Evolutionary conservation across 2,113 vertebrate genomes (phyloP), one percentile per base, ranked within the genome.

Genomic region (Zeus faber): DNA sequence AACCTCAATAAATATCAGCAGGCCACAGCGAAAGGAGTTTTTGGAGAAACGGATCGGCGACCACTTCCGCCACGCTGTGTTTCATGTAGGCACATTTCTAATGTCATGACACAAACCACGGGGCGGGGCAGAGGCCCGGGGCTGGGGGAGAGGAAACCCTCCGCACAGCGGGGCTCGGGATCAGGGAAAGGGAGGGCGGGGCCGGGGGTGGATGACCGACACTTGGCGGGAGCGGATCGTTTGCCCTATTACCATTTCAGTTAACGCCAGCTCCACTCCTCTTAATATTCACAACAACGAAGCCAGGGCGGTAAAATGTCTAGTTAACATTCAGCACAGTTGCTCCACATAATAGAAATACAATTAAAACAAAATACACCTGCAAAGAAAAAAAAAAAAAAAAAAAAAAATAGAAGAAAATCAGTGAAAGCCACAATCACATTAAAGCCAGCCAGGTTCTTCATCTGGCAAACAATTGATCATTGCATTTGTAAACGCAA

Each of bases 31-130:
- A n/a, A n/a, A n/a, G n/a, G n/a, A n/a, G n/a, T n/a, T n/a, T n/a
- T n/a, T n/a, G n/a, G n/a, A n/a, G n/a, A n/a, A n/a, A n/a, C n/a
- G n/a, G n/a, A n/a, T n/a, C n/a, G n/a, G n/a, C n/a, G n/a, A n/a
- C n/a, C n/a, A 60, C 37, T 37, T 53, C 54, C 48, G 45, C 70
- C 65, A 50, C 24, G 21, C 49, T 25, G n/a, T 63, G 41, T 45
- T 73, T 41, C 3, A 20, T 45, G 39, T 67, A 77, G 79, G 79
- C 79, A 83, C 79, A 57, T 70, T 59, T 62, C 57, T 41, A 54
- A 60, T 21, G 39, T n/a, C 52, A 46, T 70, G 5, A 58, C 17
- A 66, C 39, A 61, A 54, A 62, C 35, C 29, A 48, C n/a, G 50
- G 37, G 13, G 14, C 3, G 31, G 6, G 14, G 14, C 9, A 35